Conservation (phyloP, 2,888 invertebrate genomes). For the Rhaphigaster nebulosa region DNA sequence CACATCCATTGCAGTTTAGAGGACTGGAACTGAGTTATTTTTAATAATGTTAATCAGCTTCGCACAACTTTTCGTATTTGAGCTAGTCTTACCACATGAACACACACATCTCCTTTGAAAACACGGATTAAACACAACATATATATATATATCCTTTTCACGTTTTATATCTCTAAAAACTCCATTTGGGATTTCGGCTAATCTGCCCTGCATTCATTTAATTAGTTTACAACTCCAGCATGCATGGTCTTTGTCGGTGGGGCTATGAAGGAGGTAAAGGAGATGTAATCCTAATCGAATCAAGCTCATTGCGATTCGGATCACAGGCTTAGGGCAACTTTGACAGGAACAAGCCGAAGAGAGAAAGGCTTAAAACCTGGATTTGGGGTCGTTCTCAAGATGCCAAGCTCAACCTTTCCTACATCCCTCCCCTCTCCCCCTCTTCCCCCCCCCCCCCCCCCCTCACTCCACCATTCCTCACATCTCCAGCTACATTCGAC, state of each 20-base stretch:
- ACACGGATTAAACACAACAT: too few species aligned
- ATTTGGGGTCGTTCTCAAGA: constrained; percentile 49
- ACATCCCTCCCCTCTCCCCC: constrained; percentile 37
- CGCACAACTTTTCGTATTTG: too few species aligned
- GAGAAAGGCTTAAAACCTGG: constrained; percentile 58
- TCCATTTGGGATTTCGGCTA: not conserved
- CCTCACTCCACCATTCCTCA: not conserved
- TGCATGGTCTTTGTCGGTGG: not conserved
- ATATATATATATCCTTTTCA: too few species aligned
- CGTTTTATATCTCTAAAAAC: not conserved
- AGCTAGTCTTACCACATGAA: too few species aligned
- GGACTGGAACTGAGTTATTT: too few species aligned
- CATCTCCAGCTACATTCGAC: not conserved
- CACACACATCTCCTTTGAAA: too few species aligned
- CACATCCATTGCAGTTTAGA: too few species aligned
- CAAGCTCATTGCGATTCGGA: constrained; percentile 61
- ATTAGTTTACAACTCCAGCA: constrained; percentile 10
- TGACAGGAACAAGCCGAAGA: constrained; percentile 60
- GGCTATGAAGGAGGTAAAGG: constrained; percentile 46
- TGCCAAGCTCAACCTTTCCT: constrained; percentile 23
- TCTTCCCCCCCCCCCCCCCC: not conserved
- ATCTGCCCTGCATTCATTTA: not conserved
- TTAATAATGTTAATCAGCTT: too few species aligned
- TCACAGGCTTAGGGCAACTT: constrained; percentile 60
- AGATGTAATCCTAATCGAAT: constrained; percentile 62